Base-by-base conservation (phyloP, 2,888 invertebrate genomes). In the Dendrolimus pini region DNA sequence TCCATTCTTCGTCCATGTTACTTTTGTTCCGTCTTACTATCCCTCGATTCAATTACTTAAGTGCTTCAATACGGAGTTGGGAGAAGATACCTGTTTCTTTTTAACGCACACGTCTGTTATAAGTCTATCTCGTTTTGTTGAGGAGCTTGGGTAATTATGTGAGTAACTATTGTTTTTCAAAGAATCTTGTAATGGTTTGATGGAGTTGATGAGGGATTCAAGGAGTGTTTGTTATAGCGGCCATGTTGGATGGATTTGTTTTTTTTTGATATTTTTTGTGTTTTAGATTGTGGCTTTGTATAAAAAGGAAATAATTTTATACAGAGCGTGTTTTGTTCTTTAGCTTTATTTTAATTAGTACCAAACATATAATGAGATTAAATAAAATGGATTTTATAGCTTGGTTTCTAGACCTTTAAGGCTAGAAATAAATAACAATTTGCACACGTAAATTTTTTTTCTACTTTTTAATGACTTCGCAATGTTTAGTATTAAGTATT, bases 1-100 rank as follows among this genome's bases (percentile, higher is more conserved):
- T 83, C 80, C 75, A 82, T 82, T 82, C 80, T 82, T 77, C 80
- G 76, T 79, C 82, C 77, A 80, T 79, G 70, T 70, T 76, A 75
- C 77, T 70, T 81, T 79, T 85, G 47, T 80, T 77, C 80, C 77
- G 77, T 68, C 72, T 69, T 78, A 6, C 30, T 30, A 30, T 80
- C 83, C 82, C 81, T 77, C 77, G 76, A 78, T 88, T 87, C 88
- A 89, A 89, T 89, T 89, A 90, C 88, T 85, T 89, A 88, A 89
- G 89, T 89, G 87, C 82, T 82, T 69, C 69, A 70, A 70, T 73
- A 74, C 75, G 72, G 71, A 75, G 76, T 75, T 70, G 70, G 70
- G 61, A 66, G 72, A 67, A 66, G 82, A 78, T 63, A 61, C 55
- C 66, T 58, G 64, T 85, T 85, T 77, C 77, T 61, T 65, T 85